Conservation (phyloP, 2,888 invertebrate genomes). For the Thymelicus acteon region DNA sequence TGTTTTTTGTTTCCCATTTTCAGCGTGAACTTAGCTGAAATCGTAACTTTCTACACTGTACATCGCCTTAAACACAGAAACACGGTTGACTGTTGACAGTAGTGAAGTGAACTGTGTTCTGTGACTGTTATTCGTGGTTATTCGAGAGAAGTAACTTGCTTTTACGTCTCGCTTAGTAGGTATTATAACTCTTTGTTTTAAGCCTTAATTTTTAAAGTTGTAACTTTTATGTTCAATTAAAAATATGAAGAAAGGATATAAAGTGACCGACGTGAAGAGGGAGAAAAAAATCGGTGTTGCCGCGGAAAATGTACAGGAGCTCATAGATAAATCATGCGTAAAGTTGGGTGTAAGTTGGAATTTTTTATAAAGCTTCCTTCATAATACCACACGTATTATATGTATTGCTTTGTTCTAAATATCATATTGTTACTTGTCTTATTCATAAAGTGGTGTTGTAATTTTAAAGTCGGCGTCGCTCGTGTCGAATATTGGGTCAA, state of each 20-base stretch:
- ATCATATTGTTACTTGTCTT: no score
- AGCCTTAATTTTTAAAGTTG: not conserved
- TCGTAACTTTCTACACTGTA: conserved; percentile 6
- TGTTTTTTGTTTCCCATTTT: conserved; percentile 10
- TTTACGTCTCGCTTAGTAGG: not conserved
- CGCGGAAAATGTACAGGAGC: conserved; percentile 86
- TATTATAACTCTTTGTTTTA: conserved; percentile 12
- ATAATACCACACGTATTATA: not conserved
- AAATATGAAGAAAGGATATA: conserved; percentile 86
- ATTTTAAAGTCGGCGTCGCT: not conserved
- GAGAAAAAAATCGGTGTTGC: conserved; percentile 89
- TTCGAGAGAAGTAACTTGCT: not conserved
- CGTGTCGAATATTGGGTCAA: conserved; percentile 56
- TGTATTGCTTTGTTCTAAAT: no score
- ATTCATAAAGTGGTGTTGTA: no score
- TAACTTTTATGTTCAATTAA: not conserved
- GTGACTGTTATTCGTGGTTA: no score
- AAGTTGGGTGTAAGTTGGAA: conserved; percentile 85
- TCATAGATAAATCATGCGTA: conserved; percentile 87
- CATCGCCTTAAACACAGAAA: not conserved
- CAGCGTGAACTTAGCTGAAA: conserved; percentile 22
- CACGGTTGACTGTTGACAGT: conserved; percentile 6
- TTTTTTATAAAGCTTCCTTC: conserved; percentile 19
- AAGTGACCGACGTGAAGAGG: conserved; percentile 88
- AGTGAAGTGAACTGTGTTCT: conserved; percentile 6